These are phyloP conservation scores for Paracentrotus lividus DNA, from an alignment of 53 echinoderm and acorn worm genomes.

Conservation along the genomic window DNA sequence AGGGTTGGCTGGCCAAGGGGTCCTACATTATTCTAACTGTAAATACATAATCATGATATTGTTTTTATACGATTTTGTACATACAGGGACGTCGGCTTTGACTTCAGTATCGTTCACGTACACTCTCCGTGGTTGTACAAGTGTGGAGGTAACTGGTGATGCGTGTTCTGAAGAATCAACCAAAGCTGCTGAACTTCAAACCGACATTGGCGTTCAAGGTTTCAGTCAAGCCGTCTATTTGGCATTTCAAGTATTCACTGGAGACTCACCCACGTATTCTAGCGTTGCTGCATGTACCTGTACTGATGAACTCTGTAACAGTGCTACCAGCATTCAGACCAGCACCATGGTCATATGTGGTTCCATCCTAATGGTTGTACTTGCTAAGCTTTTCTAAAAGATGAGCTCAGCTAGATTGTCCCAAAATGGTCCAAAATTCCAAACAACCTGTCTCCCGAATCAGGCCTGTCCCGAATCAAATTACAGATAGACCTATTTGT, in stretches of 20 bases:
- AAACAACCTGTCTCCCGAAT: too few relatives aligned
- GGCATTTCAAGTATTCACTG: neutral
- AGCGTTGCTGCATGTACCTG: neutral
- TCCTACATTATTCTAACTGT: too few relatives aligned
- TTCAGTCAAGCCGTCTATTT: neutral
- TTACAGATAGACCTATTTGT: too few relatives aligned
- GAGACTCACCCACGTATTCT: neutral
- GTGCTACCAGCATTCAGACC: neutral
- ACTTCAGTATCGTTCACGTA: neutral
- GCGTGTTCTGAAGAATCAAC: neutral
- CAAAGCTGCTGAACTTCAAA: neutral
- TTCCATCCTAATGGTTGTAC: neutral
- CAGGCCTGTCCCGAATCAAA: too few relatives aligned
- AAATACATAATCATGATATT: too few relatives aligned
- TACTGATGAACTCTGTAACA: neutral
- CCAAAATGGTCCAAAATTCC: too few relatives aligned
- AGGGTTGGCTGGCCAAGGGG: too few relatives aligned
- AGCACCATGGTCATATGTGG: neutral
- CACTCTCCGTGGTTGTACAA: neutral
- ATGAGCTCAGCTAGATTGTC: too few relatives aligned
- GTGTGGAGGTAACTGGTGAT: neutral
- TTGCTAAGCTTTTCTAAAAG: neutral
- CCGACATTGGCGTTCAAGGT: neutral
- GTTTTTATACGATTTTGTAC: too few relatives aligned
- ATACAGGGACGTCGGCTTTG: neutral